Base-by-base conservation (phyloP, 1,140 invertebrate genomes). In the Sitobion miscanthi region DNA sequence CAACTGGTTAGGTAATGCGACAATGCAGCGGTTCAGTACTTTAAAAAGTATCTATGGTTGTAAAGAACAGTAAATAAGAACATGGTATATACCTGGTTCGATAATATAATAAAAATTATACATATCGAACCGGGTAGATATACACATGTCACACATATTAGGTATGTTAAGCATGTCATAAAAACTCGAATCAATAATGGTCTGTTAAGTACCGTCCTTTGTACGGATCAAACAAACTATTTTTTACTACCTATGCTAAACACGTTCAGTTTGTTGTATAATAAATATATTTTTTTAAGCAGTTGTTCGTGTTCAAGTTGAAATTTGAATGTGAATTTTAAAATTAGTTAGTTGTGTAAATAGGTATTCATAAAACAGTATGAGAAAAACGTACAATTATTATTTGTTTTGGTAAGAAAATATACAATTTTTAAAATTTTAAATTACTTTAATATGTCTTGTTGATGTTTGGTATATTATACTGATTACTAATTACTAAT, bases 241-340 rank as follows among this genome's bases (percentile, higher is more conserved):
- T n/a, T 77, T 77, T n/a, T 17, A 77, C n/a, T 77, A 77, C 11
- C 30, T 35, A 77, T 77, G 62, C 30, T 5, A 17, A 77, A n/a
- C 62, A 77, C 62, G 62, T 77, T 77, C 62, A 14, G n/a, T 77
- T 77, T 77, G 62, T 77, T 77, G 30, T n/a, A 69, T 14, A n/a
- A n/a, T 69, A 77, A 77, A 77, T 77, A n/a, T n/a, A 35, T 77
- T 77, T n/a, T 69, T 77, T 77, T 77, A 77, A 77, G 30, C 30
- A 77, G 62, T 77, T 77, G 17, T n/a, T 69, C n/a, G 14, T 77
- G 30, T n/a, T 77, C 14, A n/a, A 77, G 5, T 17, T 3, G 17
- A 77, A 77, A 77, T 77, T 77, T 77, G n/a, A 77, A 77, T 77
- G n/a, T 77, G 62, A n/a, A 77, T 77, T 77, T 77, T 77, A n/a